Evolutionary conservation across 1,140 invertebrate genomes (phyloP).

Genomic region (Camponotus vicinus): DNA sequence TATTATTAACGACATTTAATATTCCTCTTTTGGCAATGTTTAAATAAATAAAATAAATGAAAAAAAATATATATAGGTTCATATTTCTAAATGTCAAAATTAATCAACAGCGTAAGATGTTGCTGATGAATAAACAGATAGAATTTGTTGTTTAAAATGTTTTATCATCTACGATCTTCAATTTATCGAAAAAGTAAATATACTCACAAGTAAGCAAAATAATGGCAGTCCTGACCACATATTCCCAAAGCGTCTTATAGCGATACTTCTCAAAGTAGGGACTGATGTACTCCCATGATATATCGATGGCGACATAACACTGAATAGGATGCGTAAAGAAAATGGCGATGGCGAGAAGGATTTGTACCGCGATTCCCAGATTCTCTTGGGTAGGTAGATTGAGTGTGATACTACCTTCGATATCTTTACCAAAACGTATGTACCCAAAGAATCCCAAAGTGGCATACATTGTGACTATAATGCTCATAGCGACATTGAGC

Average conservation of each 20-base stretch:
- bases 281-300: slow-evolving; percentile 91
- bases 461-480: slow-evolving; percentile 91
- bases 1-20: neutral
- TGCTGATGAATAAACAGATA: neutral
- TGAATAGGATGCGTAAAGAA: slow-evolving; percentile 95
- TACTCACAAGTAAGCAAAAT: slow-evolving; percentile 93
- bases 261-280: slow-evolving; percentile 81
- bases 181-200: neutral
- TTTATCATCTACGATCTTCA: neutral
- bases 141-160: neutral
- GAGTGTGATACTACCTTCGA: slow-evolving; percentile 90
- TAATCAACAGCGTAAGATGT: neutral
- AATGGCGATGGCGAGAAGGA: slow-evolving; percentile 93
- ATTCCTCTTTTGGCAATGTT: neutral
- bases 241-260: slow-evolving; percentile 88
- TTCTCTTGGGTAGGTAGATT: slow-evolving; percentile 88
- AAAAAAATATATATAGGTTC: neutral
- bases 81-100: neutral
- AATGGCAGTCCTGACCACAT: slow-evolving; percentile 89
- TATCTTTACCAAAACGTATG: slow-evolving; percentile 89
- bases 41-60: no score
- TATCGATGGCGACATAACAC: slow-evolving; percentile 96
- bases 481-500: slow-evolving; percentile 92
- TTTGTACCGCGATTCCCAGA: slow-evolving; percentile 91
- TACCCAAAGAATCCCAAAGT: slow-evolving; percentile 94